phyloP scores from a whole-genome alignment of 1,140 invertebrate genomes.

The Zaprionus capensis region DNA sequence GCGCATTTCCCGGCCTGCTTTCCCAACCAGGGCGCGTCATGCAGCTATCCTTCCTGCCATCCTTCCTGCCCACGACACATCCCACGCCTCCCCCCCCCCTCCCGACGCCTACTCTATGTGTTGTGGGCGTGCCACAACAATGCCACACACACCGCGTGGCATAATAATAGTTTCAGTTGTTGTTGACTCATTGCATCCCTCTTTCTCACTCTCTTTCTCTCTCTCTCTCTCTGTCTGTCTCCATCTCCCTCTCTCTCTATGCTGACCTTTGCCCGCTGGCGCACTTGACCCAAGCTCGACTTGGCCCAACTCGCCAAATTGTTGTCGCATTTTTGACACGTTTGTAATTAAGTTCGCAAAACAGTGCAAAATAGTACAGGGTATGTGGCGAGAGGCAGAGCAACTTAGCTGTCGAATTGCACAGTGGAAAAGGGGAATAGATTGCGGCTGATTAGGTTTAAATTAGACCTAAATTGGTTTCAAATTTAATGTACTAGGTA shows the following conservation, averaged over 20 bases:
- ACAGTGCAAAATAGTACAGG: neutral
- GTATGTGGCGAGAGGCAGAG: neutral
- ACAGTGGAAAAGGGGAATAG: neutral
- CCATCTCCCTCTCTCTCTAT: neutral
- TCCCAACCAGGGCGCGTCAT: slow-evolving; percentile 2
- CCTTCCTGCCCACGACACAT: neutral
- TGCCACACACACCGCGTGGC: slow-evolving; percentile 34
- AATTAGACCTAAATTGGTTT: neutral
- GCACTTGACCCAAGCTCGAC: slow-evolving; percentile 61
- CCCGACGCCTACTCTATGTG: slow-evolving; percentile 8
- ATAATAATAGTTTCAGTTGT: slow-evolving; percentile 43
- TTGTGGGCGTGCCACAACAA: slow-evolving; percentile 55
- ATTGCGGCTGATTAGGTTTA: neutral
- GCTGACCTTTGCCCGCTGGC: slow-evolving; percentile 46
- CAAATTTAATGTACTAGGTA: neutral
- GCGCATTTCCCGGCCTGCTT: slow-evolving; percentile 47
- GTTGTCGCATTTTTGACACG: slow-evolving; percentile 5
- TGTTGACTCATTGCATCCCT: neutral
- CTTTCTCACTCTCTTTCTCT: neutral
- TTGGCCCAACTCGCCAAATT: slow-evolving; percentile 9
- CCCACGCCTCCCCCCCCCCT: slow-evolving; percentile 21
- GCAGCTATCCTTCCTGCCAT: slow-evolving; percentile 16
- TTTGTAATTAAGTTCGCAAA: neutral
- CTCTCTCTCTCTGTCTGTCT: neutral
- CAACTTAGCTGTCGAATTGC: neutral